Base-by-base conservation (phyloP, 2,797 vertebrate genomes). In the Platyrinchus mystaceus region DNA sequence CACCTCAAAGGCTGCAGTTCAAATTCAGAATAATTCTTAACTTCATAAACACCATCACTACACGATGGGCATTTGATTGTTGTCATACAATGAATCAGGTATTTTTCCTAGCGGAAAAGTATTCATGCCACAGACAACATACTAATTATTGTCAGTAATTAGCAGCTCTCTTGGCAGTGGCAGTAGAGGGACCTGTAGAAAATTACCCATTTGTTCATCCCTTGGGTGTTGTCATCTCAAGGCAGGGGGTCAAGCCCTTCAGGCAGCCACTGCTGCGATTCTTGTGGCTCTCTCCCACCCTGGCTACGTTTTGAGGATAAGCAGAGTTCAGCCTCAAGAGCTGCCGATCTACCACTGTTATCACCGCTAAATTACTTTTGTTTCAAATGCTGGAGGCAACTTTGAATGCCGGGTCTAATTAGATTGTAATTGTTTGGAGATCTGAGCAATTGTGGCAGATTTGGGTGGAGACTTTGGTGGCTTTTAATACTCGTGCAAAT, bases 351-450 rank as follows among this genome's bases (percentile, higher is more conserved):
- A 74, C 62, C 36, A 56, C 79, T 95, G 96, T 96, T 96, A 97
- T 95, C 95, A 95, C 63, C 37, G 3, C 91, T 95, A 96, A 96
- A 97, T 97, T 93, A 96, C 96, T 95, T 96, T 86, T 95, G 94
- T 96, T 97, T 93, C 95, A 85, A 94, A 90, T 71, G 95, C 96
- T 95, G 90, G 93, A 97, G 96, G 96, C 95, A 94, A 95, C 89
- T 93, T 77, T 81, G 87, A 96, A 94, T 94, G 95, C 89, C 28
- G 14, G 59, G 34, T 94, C 93, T 96, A 97, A 97, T 97, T 94
- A 97, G 87, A 88, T 55, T 70, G 80, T 89, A 97, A 96, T 95
- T 95, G 87, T 89, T 87, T 63, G 81, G 87, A 93, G 94, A 96
- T 87, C 92, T 55, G 60, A 96, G 76, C 77, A 91, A 95, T 78